Evolutionary conservation across 2,113 vertebrate genomes (phyloP), one percentile per base, ranked within the genome.

Genomic region (Pygoscelis adeliae): DNA sequence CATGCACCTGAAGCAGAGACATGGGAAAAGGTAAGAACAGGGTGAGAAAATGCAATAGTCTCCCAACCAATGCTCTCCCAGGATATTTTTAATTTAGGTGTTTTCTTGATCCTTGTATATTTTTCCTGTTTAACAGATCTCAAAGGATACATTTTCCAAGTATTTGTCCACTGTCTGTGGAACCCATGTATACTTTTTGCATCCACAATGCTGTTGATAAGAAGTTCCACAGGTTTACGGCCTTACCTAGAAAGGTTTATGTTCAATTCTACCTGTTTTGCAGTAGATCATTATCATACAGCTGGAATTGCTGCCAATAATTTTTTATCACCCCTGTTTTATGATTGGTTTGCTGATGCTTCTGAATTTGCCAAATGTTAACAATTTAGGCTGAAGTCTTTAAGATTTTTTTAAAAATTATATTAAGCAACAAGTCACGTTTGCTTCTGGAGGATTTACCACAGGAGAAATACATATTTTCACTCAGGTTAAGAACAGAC

Each of bases 161-260:
- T 53, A 46, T 83, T 77, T 67, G 7, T 44, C 17, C 10, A 17
- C 29, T 34, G 3, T 52, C 14, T 49, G 14, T 79, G 32, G 40
- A 86, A 63, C 5, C 1, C 4, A 27, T 0, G 0, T n/a, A 29
- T 30, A 23, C 4, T 58, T 85, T 49, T 79, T 46, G 2, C 11
- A 30, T 80, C 38, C 8, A 78, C 13, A 38, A 9, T 63, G 36
- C 3, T 29, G 3, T 61, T 61, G 32, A 34, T 26, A 40, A 11
- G 11, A 38, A 52, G 7, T 69, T 90, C 9, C 29, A 73, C 14
- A 52, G 9, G 18, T 42, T 85, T 79, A 50, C 22, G 44, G 11
- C 2, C 21, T 42, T 66, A 30, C 2, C 11, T 34, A 9, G 25
- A 91, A 72, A 46, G 1, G 0, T 50, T 65, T 72, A 19, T 40